Evolutionary conservation across 1,140 invertebrate genomes (phyloP).

Genomic region (Aphaenogaster floridana): DNA sequence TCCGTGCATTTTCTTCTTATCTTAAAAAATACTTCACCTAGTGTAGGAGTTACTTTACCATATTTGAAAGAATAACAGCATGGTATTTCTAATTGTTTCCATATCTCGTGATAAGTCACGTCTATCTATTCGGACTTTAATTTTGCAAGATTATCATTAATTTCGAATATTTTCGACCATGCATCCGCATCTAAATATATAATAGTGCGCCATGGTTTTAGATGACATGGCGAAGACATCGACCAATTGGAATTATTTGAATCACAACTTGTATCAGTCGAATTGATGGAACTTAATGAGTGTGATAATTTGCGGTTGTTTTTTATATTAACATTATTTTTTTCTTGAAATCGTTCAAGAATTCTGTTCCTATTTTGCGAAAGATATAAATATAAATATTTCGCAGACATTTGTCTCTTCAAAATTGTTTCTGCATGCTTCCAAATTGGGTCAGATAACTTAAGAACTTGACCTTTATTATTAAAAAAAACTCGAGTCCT

Average conservation of each 20-base stretch:
- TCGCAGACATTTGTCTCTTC: neutral
- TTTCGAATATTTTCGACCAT: neutral
- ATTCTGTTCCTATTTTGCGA: neutral
- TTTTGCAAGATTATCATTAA: neutral
- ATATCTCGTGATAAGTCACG: conserved; percentile 59
- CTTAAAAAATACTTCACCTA: conserved; percentile 4
- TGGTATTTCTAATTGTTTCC: neutral
- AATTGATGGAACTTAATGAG: neutral
- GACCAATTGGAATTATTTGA: conserved; percentile 5
- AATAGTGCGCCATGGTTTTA: neutral
- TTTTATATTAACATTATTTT: neutral
- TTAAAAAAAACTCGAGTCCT: conserved; percentile 8
- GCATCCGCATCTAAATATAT: neutral
- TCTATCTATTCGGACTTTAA: conserved; percentile 8
- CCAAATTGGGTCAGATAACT: conserved; percentile 12
- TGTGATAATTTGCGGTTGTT: neutral
- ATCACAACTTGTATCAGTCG: no score
- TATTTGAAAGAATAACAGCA: neutral
- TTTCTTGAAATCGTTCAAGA: neutral
- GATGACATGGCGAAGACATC: neutral
- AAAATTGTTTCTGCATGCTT: neutral
- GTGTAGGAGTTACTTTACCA: neutral
- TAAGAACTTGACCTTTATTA: neutral
- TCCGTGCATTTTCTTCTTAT: neutral
- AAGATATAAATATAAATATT: conserved; percentile 27